Base-by-base conservation (phyloP, 2,888 invertebrate species). In the Cetonia aurata region DNA sequence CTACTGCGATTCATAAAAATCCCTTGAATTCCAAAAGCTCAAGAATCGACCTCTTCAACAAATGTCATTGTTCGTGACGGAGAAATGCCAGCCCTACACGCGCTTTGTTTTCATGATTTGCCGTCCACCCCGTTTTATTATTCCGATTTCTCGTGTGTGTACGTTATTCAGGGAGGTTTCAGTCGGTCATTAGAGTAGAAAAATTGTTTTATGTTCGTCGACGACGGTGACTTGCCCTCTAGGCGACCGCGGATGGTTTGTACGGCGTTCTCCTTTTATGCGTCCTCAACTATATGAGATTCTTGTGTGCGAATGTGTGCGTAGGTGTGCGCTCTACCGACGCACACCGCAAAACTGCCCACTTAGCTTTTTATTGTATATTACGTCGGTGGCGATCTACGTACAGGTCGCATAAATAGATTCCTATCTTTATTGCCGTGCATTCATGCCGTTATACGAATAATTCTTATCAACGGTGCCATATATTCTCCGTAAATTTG, bases 361-460 rank as follows among this genome's bases (percentile, higher is more conserved):
- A 48, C 62, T 62, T 62, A 62, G 48, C 62, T 48, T 25, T 59
- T 62, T 62, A 25, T 60, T 33, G 31, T 48, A 48, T 33, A 62
- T 13, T 33, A 62, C 19, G 37, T n/a, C 33, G 33, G 48, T 33
- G 8, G 48, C 33, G 50, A 62, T 50, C 62, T 48, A 33, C 62
- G 62, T 68, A 71, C 69, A 59, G 71, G 66, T 66, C 62, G 71
- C 62, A 50, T 66, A 67, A 62, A 69, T 69, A 71, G 74, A 74
- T 72, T 42, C 37, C 44, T 70, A 74, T 75, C 73, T 75, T 69
- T 73, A 73, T 73, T 46, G 67, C 69, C 69, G 67, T 65, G 68
- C 67, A 70, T 73, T 75, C 75, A 71, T 75, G 75, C 73, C 59
- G 72, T 72, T 69, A 62, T 72, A 72, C 69, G 67, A 69, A 71